phyloP scores from a whole-genome alignment of 2,797 vertebrate genomes.

The Anomalospiza imberbis region DNA sequence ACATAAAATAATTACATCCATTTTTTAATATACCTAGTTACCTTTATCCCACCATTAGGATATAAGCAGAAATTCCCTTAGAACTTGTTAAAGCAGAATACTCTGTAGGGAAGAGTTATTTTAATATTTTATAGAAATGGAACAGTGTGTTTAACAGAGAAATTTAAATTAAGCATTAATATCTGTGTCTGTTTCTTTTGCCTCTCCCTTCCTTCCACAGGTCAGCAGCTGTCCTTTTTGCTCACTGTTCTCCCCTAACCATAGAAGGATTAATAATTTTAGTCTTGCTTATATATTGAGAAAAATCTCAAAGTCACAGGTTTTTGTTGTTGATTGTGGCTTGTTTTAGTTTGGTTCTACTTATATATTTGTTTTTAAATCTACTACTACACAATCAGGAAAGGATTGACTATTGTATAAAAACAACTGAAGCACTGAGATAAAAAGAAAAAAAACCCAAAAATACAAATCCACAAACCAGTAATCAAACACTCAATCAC shows the following conservation, averaged over 20 bases:
- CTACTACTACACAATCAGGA: not conserved
- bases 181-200: not conserved
- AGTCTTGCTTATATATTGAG: not conserved
- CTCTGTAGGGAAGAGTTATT: not conserved
- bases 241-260: accelerated
- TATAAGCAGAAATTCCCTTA: not conserved
- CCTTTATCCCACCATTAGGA: not conserved
- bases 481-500: not conserved
- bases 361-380: not conserved
- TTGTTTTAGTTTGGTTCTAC: not conserved
- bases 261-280: not conserved
- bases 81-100: not conserved
- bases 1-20: not conserved
- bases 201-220: not conserved
- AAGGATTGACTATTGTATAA: not conserved
- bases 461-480: not conserved
- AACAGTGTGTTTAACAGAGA: not conserved
- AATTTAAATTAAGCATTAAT: not conserved
- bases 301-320: not conserved
- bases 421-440: not conserved
- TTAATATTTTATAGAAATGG: not conserved
- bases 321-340: not conserved
- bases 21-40: not conserved
- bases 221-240: not conserved
- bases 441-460: accelerated